These are phyloP conservation scores for Tetragnatha montana DNA, from an alignment of 2,888 invertebrate genomes.

Conservation along the genomic window DNA sequence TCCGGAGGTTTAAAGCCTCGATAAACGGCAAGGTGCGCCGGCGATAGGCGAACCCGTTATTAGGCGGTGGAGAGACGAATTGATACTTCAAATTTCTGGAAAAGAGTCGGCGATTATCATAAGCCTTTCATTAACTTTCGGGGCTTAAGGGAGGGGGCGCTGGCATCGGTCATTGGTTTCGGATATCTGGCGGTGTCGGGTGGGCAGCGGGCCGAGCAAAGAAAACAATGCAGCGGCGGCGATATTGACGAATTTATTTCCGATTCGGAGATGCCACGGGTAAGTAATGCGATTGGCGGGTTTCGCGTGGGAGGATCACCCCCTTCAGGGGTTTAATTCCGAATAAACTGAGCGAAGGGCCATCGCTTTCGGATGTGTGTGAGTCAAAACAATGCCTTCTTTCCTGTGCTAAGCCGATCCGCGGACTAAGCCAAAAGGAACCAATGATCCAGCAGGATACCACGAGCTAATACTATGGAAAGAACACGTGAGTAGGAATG, in stretches of 20 bases:
- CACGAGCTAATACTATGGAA: too few relatives aligned
- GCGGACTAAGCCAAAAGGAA: too few relatives aligned
- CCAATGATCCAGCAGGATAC: too few relatives aligned
- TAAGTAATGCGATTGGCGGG: too few relatives aligned
- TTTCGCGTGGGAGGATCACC: too few relatives aligned
- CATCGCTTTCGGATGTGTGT: too few relatives aligned
- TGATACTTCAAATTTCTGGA: conserved; percentile 65
- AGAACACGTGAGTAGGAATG: too few relatives aligned
- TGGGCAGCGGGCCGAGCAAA: not conserved
- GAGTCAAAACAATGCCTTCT: too few relatives aligned
- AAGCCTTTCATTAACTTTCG: conserved; percentile 65
- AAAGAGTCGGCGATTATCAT: conserved; percentile 63
- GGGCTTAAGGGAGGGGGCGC: conserved; percentile 14
- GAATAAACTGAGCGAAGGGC: too few relatives aligned
- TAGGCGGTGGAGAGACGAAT: conserved; percentile 52
- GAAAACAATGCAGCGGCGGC: not conserved
- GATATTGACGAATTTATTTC: not conserved
- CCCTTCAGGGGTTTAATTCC: too few relatives aligned
- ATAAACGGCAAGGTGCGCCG: conserved; percentile 41
- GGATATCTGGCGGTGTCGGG: not conserved
- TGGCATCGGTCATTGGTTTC: conserved; percentile 1
- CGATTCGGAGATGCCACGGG: not conserved
- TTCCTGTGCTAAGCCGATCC: too few relatives aligned
- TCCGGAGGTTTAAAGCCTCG: conserved; percentile 53
- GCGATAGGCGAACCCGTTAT: conserved; percentile 54